phyloP scores from a whole-genome alignment of 2,888 invertebrate species.

The Drosophila lacicola region DNA sequence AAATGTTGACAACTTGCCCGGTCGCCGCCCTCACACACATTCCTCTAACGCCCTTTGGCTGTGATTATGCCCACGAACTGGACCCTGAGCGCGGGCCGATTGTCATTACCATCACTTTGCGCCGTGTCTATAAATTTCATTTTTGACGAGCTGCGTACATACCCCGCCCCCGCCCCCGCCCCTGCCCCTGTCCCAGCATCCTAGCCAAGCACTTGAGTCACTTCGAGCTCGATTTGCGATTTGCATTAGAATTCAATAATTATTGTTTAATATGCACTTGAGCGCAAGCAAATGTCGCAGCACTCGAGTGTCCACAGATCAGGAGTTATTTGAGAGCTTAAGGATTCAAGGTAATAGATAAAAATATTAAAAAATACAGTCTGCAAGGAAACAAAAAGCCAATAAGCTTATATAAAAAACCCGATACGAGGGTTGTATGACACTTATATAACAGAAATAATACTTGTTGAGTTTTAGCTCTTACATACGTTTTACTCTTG shows the following conservation, averaged over 20 bases:
- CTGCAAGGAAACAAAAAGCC: neutral
- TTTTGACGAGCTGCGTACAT: constrained; percentile 62
- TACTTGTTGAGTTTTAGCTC: neutral
- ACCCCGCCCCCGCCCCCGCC: constrained; percentile 1
- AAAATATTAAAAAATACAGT: neutral
- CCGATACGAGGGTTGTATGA: neutral
- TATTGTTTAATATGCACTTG: constrained; percentile 75
- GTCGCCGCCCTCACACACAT: constrained; percentile 37
- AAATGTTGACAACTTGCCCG: constrained; percentile 67
- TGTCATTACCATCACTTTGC: constrained; percentile 72
- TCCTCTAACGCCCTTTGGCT: constrained; percentile 57
- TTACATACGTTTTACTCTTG: neutral
- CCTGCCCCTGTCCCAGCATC: neutral
- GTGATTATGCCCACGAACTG: constrained; percentile 68
- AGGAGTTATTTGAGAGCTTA: neutral
- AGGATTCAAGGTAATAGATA: neutral
- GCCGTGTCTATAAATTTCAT: constrained; percentile 74
- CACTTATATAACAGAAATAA: neutral
- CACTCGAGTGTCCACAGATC: constrained; percentile 7
- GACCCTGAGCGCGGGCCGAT: constrained; percentile 60
- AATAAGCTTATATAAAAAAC: neutral
- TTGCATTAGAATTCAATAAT: constrained; percentile 73
- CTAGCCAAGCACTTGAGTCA: constrained; percentile 46
- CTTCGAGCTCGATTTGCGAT: constrained; percentile 35
- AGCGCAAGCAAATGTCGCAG: constrained; percentile 50